phyloP scores from a whole-genome alignment of 1,140 invertebrate genomes.

The Temnothorax curvispinosus region DNA sequence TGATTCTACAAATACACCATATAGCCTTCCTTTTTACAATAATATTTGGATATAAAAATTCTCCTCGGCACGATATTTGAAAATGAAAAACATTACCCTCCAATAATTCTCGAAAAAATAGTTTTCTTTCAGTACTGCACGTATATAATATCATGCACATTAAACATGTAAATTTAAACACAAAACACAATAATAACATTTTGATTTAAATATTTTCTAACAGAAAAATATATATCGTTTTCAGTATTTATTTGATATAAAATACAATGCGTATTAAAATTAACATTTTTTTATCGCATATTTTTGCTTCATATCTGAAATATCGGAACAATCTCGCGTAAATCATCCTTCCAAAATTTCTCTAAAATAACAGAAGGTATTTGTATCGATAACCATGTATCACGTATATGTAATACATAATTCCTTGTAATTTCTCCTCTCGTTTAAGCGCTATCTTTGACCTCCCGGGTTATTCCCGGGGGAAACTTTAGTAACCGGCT shows the following conservation, averaged over 20 bases:
- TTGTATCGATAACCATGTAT: not conserved
- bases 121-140: not conserved
- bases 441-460: not conserved
- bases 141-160: not conserved
- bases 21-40: not conserved
- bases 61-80: not conserved
- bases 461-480: not conserved
- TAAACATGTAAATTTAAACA: not conserved
- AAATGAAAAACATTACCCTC: not conserved
- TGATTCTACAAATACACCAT: not conserved
- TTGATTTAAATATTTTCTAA: not conserved
- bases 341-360: not conserved
- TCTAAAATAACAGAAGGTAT: not conserved
- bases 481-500: not conserved
- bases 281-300: not conserved
- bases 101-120: not conserved
- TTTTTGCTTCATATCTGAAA: not conserved
- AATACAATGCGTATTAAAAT: not conserved
- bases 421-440: conserved; percentile 24
- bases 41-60: not conserved
- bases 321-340: not conserved
- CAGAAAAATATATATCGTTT: not conserved
- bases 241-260: not conserved
- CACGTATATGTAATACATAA: not conserved
- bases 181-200: not conserved